These are phyloP conservation scores for Dione juno DNA, from an alignment of 2,888 invertebrate genomes.

Conservation along the genomic window DNA sequence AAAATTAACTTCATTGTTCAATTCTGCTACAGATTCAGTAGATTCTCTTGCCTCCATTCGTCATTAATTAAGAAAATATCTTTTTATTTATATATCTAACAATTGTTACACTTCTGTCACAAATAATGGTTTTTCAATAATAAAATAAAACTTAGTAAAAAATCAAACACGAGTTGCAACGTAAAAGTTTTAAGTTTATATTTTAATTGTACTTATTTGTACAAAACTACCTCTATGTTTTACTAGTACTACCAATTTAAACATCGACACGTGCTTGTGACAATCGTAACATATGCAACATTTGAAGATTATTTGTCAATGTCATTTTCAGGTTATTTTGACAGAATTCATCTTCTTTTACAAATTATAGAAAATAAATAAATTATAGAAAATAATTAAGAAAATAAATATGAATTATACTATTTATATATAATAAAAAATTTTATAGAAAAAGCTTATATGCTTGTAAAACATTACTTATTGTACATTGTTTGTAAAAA, in stretches of 20 bases:
- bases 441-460: too few species aligned
- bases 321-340: too few species aligned
- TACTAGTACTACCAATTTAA: constrained; percentile 1
- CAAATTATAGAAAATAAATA: too few species aligned
- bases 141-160: background rate
- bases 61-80: constrained; percentile 14
- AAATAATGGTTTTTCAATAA: background rate
- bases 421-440: too few species aligned
- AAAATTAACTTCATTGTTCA: constrained; percentile 48
- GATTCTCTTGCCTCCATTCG: constrained; percentile 33
- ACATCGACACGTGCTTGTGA: constrained; percentile 18
- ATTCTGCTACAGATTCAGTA: constrained; percentile 28
- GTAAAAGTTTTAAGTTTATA: background rate
- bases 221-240: too few species aligned
- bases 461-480: too few species aligned
- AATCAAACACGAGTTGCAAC: background rate
- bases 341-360: too few species aligned
- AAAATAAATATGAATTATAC: too few species aligned
- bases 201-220: background rate
- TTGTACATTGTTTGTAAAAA: too few species aligned
- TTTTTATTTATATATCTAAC: background rate
- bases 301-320: background rate
- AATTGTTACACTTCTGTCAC: background rate
- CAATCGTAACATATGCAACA: too few species aligned
- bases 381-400: too few species aligned